Base-by-base conservation (phyloP, 2,888 invertebrate species). In the Scelioninae gen. 1 region DNA sequence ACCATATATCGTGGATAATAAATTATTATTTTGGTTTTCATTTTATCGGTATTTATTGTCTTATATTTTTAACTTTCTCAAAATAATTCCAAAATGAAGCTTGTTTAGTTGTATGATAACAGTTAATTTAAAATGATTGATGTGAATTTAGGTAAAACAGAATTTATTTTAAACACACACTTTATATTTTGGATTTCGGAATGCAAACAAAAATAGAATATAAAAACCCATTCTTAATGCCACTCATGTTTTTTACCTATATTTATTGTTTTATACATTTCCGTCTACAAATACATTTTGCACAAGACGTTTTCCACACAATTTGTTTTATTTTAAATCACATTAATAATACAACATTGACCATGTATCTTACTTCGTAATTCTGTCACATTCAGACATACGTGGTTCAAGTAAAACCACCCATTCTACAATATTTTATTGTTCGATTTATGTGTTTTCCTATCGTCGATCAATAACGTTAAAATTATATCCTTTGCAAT, bases 301-400 rank as follows among this genome's bases (percentile, higher is more conserved):
- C n/a, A 66, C 53, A 40, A 13, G 40, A 66, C 40, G 53, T 66
- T 66, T n/a, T n/a, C 40, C 53, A 38, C 40, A 11, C 40, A 40
- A 66, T 34, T 53, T 53, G 53, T 66, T 38, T 38, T 38, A 53
- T 38, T 38, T 29, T 66, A 63, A 49, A 63, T 66, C 53, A 53
- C 38, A 66, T 66, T 51, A 66, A 66, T 66, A 66, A 66, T 66
- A 53, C 51, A 51, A 40, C 29, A 66, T 66, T 53, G 65, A 53
- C 65, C 53, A 40, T 66, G 53, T 40, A 53, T 66, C 65, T 66
- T 63, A 29, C 63, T 45, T 63, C 49, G 63, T 49, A 63, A 63
- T 49, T 63, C 63, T 63, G 63, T 49, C 63, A 63, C 63, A 63
- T 31, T 49, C 49, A 63, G 34, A 49, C 16, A 13, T 34, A 32